phyloP scores from a whole-genome alignment of 2,888 invertebrate species.

The Meandrusa payeni region DNA sequence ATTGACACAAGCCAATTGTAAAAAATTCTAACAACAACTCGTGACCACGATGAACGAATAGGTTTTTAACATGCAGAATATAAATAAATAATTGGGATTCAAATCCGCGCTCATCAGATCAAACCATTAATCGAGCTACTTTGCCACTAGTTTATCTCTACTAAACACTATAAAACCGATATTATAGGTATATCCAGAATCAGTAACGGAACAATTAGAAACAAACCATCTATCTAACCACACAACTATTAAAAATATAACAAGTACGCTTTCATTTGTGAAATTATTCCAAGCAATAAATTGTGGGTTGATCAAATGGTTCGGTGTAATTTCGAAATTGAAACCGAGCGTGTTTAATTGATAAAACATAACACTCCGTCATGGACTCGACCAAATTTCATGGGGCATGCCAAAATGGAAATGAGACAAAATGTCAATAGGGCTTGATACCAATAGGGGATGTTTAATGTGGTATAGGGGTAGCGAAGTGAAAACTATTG shows the following conservation, averaged over 20 bases:
- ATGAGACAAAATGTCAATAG: constrained; percentile 70
- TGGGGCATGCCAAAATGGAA: constrained; percentile 70
- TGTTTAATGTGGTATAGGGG: constrained; percentile 43
- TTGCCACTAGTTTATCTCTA: too few relatives aligned
- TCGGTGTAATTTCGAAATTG: constrained; percentile 56
- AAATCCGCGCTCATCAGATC: too few relatives aligned
- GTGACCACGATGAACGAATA: too few relatives aligned
- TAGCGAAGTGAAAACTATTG: constrained; percentile 59
- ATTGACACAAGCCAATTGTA: too few relatives aligned
- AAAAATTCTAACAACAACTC: too few relatives aligned
- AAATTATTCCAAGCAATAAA: constrained; percentile 54
- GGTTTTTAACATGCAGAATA: too few relatives aligned
- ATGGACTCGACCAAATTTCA: constrained; percentile 70
- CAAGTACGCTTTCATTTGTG: constrained; percentile 54
- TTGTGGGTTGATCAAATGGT: constrained; percentile 58
- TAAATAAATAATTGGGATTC: too few relatives aligned
- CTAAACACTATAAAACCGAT: too few relatives aligned
- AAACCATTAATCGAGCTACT: too few relatives aligned
- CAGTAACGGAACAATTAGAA: constrained; percentile 23
- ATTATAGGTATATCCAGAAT: too few relatives aligned
- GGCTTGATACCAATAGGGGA: constrained; percentile 52
- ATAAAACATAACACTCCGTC: constrained; percentile 68
- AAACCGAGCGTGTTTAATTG: constrained; percentile 69
- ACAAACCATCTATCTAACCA: constrained; percentile 39
- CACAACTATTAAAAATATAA: constrained; percentile 42